Percentiles rank a stretch among this genome's conserved stretches.
phyloP scores from a whole-genome alignment of 2,888 invertebrate genomes.

The Octodonta nipae region DNA sequence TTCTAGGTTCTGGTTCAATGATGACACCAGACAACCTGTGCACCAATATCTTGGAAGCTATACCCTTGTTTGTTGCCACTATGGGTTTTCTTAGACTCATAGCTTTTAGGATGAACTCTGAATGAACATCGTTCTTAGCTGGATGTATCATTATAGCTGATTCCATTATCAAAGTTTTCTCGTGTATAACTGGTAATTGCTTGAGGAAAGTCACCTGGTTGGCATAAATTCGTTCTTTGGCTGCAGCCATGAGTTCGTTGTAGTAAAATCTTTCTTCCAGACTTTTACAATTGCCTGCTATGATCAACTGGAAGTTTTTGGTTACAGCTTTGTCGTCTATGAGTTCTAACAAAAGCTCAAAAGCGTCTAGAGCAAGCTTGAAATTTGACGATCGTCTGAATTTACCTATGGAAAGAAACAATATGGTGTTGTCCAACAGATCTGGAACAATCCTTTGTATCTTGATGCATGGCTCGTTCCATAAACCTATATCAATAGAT shows the following conservation, averaged over 20 bases:
- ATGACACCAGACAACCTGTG: slow-evolving; percentile 29
- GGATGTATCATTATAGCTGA: slow-evolving; percentile 27
- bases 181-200: slow-evolving; percentile 26
- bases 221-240: slow-evolving; percentile 24
- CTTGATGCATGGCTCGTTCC: slow-evolving; percentile 25
- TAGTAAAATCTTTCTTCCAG: slow-evolving; percentile 24
- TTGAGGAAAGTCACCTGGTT: slow-evolving; percentile 29
- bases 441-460: slow-evolving; percentile 28
- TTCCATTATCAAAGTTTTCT: slow-evolving; percentile 28
- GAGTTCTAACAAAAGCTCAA: slow-evolving; percentile 26
- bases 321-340: slow-evolving; percentile 20
- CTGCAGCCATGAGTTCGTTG: slow-evolving; percentile 22
- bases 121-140: slow-evolving; percentile 25
- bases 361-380: slow-evolving; percentile 26
- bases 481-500: slow-evolving; percentile 27
- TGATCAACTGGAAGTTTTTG: slow-evolving; percentile 25
- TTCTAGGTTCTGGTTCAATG: slow-evolving; percentile 24
- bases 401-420: slow-evolving; percentile 28
- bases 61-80: slow-evolving; percentile 28
- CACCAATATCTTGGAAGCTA: slow-evolving; percentile 22
- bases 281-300: slow-evolving; percentile 27
- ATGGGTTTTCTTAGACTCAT: slow-evolving; percentile 28
- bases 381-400: slow-evolving; percentile 28
- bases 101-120: slow-evolving; percentile 26
- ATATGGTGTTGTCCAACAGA: slow-evolving; percentile 21